Percentiles rank a stretch among this genome's conserved stretches.
Evolutionary conservation across 2,888 invertebrate genomes (phyloP).

Genomic region (Dynastes grantii): DNA sequence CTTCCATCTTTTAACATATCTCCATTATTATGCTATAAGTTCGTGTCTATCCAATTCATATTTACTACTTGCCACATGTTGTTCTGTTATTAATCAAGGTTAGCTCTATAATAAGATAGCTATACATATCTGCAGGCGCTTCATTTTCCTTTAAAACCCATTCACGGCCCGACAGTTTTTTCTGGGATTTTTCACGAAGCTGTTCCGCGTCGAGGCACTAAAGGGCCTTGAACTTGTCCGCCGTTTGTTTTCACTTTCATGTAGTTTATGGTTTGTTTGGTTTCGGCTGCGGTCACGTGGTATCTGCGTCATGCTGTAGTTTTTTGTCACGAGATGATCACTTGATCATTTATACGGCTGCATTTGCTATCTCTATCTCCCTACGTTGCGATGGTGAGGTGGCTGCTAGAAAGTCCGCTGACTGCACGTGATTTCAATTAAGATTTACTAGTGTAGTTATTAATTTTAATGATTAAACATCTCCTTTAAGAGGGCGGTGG

Average conservation of each 20-base stretch:
- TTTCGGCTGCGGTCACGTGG: slow-evolving; percentile 23
- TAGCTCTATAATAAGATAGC: neutral
- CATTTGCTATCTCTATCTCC: neutral
- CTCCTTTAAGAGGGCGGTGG: slow-evolving; percentile 1
- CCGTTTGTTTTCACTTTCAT: slow-evolving; percentile 42
- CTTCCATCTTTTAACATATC: neutral
- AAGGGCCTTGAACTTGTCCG: slow-evolving; percentile 40
- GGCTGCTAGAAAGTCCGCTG: slow-evolving; percentile 5
- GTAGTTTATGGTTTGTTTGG: slow-evolving; percentile 29
- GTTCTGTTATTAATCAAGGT: slow-evolving; percentile 14
- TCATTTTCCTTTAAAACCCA: slow-evolving; percentile 26
- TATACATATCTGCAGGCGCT: neutral
- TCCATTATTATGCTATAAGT: neutral
- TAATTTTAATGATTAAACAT: slow-evolving; percentile 36
- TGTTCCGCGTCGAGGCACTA: slow-evolving; percentile 31
- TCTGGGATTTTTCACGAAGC: slow-evolving; percentile 35
- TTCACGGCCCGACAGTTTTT: slow-evolving; percentile 41
- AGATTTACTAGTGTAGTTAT: slow-evolving; percentile 28
- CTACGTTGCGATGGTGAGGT: neutral
- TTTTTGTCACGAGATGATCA: slow-evolving; percentile 26
- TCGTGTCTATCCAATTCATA: neutral
- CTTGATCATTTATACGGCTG: slow-evolving; percentile 4
- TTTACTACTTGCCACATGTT: slow-evolving; percentile 22
- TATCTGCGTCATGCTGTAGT: slow-evolving; percentile 21
- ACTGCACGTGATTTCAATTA: slow-evolving; percentile 40